phyloP scores from a whole-genome alignment of 2,113 vertebrate species.

The Mesitornis unicolor region DNA sequence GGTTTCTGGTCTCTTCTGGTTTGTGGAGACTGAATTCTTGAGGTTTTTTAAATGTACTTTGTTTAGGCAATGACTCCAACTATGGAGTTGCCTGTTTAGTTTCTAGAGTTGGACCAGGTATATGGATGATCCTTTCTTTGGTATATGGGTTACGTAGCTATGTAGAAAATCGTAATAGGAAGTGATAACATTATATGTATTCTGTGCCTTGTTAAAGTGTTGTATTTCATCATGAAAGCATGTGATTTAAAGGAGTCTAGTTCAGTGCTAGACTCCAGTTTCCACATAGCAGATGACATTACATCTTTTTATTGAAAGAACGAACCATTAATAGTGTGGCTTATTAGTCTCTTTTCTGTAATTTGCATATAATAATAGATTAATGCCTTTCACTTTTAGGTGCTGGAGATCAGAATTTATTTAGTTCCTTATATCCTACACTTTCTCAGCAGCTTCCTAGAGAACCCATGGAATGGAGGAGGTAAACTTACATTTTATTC shows the following conservation, averaged over 20 bases:
- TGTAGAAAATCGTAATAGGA: neutral
- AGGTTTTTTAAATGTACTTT: neutral
- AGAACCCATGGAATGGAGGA: slow-evolving; percentile 97
- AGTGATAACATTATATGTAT: neutral
- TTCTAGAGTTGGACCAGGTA: neutral
- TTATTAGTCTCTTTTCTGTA: neutral
- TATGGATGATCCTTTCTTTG: neutral
- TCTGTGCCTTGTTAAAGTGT: neutral
- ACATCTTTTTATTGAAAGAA: neutral
- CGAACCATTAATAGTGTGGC: neutral
- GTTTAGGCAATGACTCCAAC: neutral
- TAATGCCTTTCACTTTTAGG: slow-evolving; percentile 73
- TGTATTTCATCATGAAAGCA: neutral
- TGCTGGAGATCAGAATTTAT: slow-evolving; percentile 93
- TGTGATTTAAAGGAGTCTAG: neutral
- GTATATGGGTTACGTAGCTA: neutral
- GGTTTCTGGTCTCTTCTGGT: neutral
- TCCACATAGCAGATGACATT: neutral
- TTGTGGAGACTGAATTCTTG: neutral
- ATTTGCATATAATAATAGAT: neutral
- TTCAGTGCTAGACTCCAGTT: neutral
- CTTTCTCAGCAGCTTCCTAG: slow-evolving; percentile 93
- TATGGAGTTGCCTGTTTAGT: neutral
- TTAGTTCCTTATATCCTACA: slow-evolving; percentile 86
- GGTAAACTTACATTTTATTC: slow-evolving; percentile 65